Percentiles rank a stretch among this genome's conserved stretches.
Evolutionary conservation across 2,113 vertebrate species (phyloP).

Genomic region (Melanerpes aurifrons): DNA sequence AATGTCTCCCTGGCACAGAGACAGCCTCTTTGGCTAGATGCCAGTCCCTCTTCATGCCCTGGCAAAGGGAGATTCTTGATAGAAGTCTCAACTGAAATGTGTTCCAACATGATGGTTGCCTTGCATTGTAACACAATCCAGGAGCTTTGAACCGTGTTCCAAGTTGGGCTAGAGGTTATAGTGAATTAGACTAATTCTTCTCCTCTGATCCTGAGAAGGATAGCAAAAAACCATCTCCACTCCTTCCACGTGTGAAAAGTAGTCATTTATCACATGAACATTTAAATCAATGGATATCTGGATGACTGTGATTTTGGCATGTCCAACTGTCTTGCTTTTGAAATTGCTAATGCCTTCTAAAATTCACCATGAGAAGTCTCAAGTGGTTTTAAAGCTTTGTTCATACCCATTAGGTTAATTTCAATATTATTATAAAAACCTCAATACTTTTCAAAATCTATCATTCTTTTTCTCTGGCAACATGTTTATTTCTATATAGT

Average conservation of each 20-base stretch:
- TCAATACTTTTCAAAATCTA: neutral
- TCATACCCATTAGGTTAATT: neutral
- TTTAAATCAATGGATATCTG: neutral
- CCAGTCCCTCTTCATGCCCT: neutral
- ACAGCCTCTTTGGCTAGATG: neutral
- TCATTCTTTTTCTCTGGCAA: neutral
- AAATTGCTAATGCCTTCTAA: neutral
- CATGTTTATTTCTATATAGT: fast-evolving
- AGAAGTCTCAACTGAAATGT: neutral
- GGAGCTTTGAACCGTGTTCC: constrained; percentile 1
- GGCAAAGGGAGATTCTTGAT: constrained; percentile 6
- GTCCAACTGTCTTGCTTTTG: neutral
- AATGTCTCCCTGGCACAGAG: constrained; percentile 18
- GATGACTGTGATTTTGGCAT: neutral
- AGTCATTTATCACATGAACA: neutral
- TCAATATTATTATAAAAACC: neutral
- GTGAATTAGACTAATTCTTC: neutral
- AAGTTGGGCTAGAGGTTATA: neutral
- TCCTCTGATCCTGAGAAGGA: neutral
- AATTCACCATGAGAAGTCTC: neutral
- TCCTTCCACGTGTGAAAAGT: neutral
- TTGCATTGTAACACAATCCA: neutral
- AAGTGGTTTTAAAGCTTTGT: neutral
- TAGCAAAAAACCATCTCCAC: neutral
- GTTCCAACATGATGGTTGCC: neutral